Conservation (phyloP, 2,797 vertebrate genomes). For the Bradypus variegatus region DNA sequence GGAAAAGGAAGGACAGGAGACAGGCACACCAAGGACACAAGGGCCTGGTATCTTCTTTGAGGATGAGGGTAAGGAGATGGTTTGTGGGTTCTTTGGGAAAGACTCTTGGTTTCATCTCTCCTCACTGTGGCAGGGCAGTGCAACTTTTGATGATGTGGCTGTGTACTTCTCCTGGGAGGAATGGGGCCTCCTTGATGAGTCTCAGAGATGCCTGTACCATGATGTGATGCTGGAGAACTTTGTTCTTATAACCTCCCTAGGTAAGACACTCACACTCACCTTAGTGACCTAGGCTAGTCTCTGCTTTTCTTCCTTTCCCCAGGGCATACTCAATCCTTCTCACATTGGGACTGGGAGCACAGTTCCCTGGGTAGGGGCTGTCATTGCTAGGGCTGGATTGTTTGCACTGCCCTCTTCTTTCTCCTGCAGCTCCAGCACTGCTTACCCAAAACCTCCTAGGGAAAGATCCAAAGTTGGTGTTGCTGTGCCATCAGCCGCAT, state of each 20-base stretch:
- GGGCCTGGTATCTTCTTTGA: not conserved
- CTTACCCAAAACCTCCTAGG: not conserved
- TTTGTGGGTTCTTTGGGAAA: not conserved
- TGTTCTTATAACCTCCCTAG: not conserved
- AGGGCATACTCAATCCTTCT: not conserved
- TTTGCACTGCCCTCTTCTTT: not conserved
- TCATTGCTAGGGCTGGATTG: not conserved
- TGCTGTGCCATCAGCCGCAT: not conserved
- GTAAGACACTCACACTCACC: not conserved
- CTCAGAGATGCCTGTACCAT: not conserved
- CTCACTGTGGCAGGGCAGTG: not conserved
- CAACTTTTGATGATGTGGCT: not conserved
- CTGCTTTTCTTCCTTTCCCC: not conserved
- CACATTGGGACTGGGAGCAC: not conserved
- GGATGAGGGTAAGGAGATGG: not conserved
- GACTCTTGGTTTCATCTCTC: not conserved
- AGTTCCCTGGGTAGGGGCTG: not conserved
- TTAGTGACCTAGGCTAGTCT: no score
- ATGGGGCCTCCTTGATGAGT: not conserved
- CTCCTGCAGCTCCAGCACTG: not conserved
- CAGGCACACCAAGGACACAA: not conserved
- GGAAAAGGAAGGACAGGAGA: not conserved
- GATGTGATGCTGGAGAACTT: slow-evolving; percentile 37
- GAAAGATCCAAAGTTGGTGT: not conserved
- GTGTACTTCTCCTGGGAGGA: slow-evolving; percentile 31